phyloP scores from a whole-genome alignment of 2,113 vertebrate genomes.

The Oophaga pumilio region DNA sequence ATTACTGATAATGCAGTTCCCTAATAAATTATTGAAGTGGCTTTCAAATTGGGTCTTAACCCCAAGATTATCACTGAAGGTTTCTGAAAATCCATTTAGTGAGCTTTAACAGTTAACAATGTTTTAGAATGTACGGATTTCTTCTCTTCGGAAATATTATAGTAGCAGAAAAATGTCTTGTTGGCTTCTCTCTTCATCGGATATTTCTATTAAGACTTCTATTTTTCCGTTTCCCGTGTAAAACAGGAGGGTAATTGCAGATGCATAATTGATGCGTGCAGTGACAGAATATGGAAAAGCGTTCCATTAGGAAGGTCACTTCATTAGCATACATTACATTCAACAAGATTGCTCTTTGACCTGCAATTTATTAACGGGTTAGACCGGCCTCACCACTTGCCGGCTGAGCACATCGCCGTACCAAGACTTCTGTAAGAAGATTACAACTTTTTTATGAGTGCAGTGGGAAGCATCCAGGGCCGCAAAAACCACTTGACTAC shows the following conservation, averaged over 20 bases:
- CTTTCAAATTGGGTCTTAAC: too few relatives aligned
- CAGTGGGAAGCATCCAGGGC: constrained; percentile 35
- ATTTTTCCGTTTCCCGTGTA: constrained; percentile 67
- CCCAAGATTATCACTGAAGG: neutral
- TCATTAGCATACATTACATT: constrained; percentile 73
- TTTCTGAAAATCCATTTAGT: neutral
- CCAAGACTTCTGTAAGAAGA: constrained; percentile 51
- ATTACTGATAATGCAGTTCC: neutral
- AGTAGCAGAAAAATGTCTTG: constrained; percentile 1
- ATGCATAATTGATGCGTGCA: constrained; percentile 69
- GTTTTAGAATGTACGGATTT: neutral
- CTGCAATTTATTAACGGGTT: constrained; percentile 73
- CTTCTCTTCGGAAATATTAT: neutral
- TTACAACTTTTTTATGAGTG: constrained; percentile 46
- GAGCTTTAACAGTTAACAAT: neutral
- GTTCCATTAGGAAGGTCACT: constrained; percentile 72
- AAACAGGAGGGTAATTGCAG: constrained; percentile 70
- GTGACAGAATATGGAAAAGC: constrained; percentile 70
- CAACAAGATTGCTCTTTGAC: constrained; percentile 73
- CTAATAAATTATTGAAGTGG: neutral
- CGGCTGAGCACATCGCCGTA: constrained; percentile 65
- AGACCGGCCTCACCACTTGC: constrained; percentile 66
- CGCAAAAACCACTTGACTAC: constrained; percentile 58
- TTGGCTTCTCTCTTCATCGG: constrained; percentile 42
- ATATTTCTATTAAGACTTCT: constrained; percentile 70